Percentiles rank a stretch among this genome's conserved stretches.
phyloP scores from a whole-genome alignment of 2,888 invertebrate species.

The Microplitis deprimator region DNA sequence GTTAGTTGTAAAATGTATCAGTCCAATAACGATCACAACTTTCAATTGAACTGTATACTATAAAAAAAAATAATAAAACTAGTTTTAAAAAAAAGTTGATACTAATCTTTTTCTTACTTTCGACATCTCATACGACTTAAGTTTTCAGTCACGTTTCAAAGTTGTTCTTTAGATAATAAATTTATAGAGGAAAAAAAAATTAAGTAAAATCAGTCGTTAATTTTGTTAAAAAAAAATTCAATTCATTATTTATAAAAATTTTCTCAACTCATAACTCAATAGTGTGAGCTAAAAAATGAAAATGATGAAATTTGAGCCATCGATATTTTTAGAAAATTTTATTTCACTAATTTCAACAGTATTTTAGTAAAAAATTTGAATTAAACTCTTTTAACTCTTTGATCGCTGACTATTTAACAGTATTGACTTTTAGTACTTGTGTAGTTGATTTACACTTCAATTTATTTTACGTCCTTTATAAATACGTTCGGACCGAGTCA shows the following conservation, averaged over 20 bases:
- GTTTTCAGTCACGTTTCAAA: background rate
- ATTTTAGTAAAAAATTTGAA: too few relatives aligned
- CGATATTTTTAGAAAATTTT: too few relatives aligned
- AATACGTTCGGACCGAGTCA: too few relatives aligned
- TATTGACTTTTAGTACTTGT: too few relatives aligned
- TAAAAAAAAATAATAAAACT: background rate
- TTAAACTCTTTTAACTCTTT: too few relatives aligned
- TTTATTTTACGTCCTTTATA: too few relatives aligned
- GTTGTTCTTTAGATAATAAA: background rate
- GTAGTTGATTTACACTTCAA: too few relatives aligned
- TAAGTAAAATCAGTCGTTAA: background rate
- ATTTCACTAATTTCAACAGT: too few relatives aligned
- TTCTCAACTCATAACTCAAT: background rate
- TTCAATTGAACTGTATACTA: conserved; percentile 19
- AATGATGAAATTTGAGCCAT: too few relatives aligned
- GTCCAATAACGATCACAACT: conserved; percentile 36
- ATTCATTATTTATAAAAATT: background rate
- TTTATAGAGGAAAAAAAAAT: background rate
- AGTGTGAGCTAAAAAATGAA: too few relatives aligned
- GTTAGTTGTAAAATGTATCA: conserved; percentile 19
- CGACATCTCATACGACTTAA: background rate
- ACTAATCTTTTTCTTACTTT: background rate
- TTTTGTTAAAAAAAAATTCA: background rate
- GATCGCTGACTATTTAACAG: too few relatives aligned
- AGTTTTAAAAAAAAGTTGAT: conserved; percentile 20